phyloP scores from a whole-genome alignment of 2,797 vertebrate species.

The Brachymystax lenok region DNA sequence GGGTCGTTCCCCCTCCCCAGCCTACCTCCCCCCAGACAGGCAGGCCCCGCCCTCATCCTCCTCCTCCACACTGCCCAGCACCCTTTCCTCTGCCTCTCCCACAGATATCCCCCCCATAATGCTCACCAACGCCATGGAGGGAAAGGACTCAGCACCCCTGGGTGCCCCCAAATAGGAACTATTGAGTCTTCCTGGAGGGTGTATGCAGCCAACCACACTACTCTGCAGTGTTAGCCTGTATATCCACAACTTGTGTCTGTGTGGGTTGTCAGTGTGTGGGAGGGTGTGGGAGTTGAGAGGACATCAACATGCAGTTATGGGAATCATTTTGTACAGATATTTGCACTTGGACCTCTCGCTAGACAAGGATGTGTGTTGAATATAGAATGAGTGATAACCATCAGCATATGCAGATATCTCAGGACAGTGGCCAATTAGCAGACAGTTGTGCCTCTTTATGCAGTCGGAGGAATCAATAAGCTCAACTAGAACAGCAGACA shows the following conservation, averaged over 20 bases:
- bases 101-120: slow-evolving; percentile 80
- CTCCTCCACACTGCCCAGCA: slow-evolving; percentile 73
- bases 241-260: slow-evolving; percentile 57
- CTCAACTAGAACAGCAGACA: slow-evolving; percentile 45
- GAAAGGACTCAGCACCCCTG: slow-evolving; percentile 76
- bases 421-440: slow-evolving; percentile 50
- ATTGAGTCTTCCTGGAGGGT: slow-evolving; percentile 17
- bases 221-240: slow-evolving; percentile 65
- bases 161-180: slow-evolving; percentile 57
- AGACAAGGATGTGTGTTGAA: not conserved
- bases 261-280: slow-evolving; percentile 47
- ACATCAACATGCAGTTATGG: slow-evolving; percentile 27
- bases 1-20: slow-evolving; percentile 82
- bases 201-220: slow-evolving; percentile 47
- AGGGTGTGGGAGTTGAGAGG: slow-evolving; percentile 29
- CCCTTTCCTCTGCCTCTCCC: slow-evolving; percentile 69
- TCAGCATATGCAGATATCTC: slow-evolving; percentile 42
- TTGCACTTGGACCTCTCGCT: slow-evolving; percentile 16
- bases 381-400: not conserved
- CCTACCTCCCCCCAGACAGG: slow-evolving; percentile 82
- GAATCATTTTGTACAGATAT: slow-evolving; percentile 25
- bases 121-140: slow-evolving; percentile 83
- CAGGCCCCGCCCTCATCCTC: slow-evolving; percentile 80
- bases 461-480: slow-evolving; percentile 42
- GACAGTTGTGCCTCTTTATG: slow-evolving; percentile 59